phyloP scores from a whole-genome alignment of 2,797 vertebrate species.

The Chrysocyon brachyurus region DNA sequence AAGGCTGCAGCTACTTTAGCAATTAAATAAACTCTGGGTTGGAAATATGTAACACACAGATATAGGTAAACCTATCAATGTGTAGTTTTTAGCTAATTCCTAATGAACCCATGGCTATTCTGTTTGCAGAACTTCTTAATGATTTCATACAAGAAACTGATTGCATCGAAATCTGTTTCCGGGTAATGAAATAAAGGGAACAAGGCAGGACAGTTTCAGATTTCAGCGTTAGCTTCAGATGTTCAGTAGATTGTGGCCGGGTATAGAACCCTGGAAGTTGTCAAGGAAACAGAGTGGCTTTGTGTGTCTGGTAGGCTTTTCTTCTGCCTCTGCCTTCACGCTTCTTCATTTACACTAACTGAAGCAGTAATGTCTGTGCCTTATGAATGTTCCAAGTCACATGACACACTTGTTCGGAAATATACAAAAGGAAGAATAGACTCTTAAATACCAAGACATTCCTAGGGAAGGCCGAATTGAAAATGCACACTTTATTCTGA shows the following conservation, averaged over 20 bases:
- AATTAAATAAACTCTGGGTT: constrained; percentile 37
- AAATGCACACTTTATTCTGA: not conserved
- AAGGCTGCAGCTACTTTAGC: constrained; percentile 23
- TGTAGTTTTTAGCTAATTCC: constrained; percentile 32
- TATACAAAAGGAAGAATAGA: not conserved
- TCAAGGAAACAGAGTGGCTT: constrained; percentile 61
- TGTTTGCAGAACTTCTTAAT: constrained; percentile 58
- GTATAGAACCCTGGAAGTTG: constrained; percentile 49
- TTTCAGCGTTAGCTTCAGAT: constrained; percentile 54
- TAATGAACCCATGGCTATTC: not conserved
- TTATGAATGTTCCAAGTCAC: constrained; percentile 1
- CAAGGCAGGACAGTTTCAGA: constrained; percentile 14
- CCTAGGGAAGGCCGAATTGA: not conserved
- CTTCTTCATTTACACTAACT: constrained; percentile 48
- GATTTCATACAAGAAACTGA: not conserved
- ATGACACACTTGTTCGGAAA: not conserved
- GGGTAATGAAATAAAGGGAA: constrained; percentile 61
- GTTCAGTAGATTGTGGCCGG: constrained; percentile 24
- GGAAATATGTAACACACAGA: not conserved
- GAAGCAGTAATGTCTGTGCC: not conserved
- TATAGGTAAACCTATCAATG: constrained; percentile 14
- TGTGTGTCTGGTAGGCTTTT: constrained; percentile 22
- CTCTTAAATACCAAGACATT: constrained; percentile 40
- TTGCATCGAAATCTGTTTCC: constrained; percentile 63
- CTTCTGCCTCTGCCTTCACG: constrained; percentile 30